Conservation (phyloP, 2,888 invertebrate species). For the Agriotes lineatus region DNA sequence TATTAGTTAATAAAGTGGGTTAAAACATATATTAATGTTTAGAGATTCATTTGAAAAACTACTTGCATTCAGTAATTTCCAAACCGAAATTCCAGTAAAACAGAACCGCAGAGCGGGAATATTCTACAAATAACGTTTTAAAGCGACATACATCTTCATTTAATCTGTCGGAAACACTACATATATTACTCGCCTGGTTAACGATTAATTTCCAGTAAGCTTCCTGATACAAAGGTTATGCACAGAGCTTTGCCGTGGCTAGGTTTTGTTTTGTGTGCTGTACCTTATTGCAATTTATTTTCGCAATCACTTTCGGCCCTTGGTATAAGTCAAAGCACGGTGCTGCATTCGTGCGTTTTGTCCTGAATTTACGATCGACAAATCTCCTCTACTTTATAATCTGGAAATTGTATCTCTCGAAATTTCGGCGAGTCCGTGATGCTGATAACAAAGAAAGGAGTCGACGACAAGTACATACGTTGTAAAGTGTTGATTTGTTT, state of each 20-base stretch:
- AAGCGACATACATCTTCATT: conserved; percentile 17
- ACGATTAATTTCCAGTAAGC: conserved; percentile 29
- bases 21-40: too few species aligned
- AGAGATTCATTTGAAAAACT: too few species aligned
- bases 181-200: conserved; percentile 19
- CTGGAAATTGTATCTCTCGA: too few species aligned
- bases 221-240: conserved; percentile 25
- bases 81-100: too few species aligned
- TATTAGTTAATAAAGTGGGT: too few species aligned
- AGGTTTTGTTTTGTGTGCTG: conserved; percentile 15
- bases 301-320: neutral
- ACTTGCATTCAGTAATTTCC: too few species aligned
- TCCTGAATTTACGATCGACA: conserved; percentile 3
- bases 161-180: conserved; percentile 15
- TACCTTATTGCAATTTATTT: conserved; percentile 2
- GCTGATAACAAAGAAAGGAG: conserved; percentile 10
- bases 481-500: conserved; percentile 5
- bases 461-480: conserved; percentile 8
- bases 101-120: neutral
- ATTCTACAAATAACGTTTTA: conserved; percentile 14
- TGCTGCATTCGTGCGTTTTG: neutral
- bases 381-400: conserved; percentile 11
- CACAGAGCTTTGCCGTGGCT: conserved; percentile 1
- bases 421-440: conserved; percentile 16
- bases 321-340: neutral